Conservation (phyloP, 1,140 invertebrate genomes). For the Drosophila lowei region DNA sequence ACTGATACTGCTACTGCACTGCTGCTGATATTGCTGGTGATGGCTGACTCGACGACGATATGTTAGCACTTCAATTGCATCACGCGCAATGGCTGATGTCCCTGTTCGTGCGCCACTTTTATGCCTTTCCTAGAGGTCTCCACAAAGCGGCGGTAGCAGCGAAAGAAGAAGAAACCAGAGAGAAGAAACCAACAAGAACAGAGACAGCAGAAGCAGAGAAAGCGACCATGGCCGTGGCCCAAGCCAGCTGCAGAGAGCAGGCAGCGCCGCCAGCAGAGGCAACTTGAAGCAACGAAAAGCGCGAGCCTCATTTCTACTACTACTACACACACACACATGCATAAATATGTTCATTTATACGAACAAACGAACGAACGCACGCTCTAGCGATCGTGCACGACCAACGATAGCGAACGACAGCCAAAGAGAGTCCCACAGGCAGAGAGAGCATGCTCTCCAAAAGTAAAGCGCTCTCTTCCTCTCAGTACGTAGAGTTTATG, state of each 20-base stretch:
- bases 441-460: conserved; percentile 23
- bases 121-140: conserved; percentile 78
- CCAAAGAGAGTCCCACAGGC: conserved; percentile 10
- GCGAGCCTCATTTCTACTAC: conserved; percentile 70
- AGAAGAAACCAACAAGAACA: conserved; percentile 34
- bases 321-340: conserved; percentile 30
- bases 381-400: conserved; percentile 41
- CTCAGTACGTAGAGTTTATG: conserved; percentile 26
- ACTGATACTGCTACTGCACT: conserved; percentile 19
- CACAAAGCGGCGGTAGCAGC: conserved; percentile 10
- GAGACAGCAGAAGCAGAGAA: conserved; percentile 48
- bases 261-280: conserved; percentile 11
- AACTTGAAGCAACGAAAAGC: conserved; percentile 52
- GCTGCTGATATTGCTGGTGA: conserved; percentile 11
- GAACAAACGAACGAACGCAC: conserved; percentile 23
- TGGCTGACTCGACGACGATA: conserved; percentile 57
- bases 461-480: conserved; percentile 4
- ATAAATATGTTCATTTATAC: conserved; percentile 6
- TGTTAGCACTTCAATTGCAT: conserved; percentile 83
- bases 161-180: conserved; percentile 49
- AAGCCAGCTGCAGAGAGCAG: conserved; percentile 12
- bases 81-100: conserved; percentile 83
- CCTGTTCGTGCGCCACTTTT: conserved; percentile 80
- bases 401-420: not conserved
- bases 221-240: conserved; percentile 20